Evolutionary conservation across 2,797 vertebrate species (phyloP).

Genomic region (Sebastes itinus): DNA sequence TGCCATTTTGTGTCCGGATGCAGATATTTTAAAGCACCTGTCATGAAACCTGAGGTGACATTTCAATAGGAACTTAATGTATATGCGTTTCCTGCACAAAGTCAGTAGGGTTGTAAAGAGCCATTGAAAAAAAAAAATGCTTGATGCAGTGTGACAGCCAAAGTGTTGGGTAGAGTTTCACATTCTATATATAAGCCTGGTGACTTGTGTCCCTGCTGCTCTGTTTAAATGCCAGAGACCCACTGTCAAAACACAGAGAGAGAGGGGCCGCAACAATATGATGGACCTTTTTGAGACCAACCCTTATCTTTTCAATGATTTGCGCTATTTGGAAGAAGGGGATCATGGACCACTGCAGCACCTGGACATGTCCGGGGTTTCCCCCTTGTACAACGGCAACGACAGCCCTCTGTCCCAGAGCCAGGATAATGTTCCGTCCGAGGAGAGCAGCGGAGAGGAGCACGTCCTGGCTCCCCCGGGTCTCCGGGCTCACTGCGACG

Average conservation of each 20-base stretch:
- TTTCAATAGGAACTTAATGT: conserved; percentile 64
- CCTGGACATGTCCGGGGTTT: conserved; percentile 91
- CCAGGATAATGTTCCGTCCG: conserved; percentile 87
- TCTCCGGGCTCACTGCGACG: conserved; percentile 91
- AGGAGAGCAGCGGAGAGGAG: conserved; percentile 95
- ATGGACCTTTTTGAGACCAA: conserved; percentile 99
- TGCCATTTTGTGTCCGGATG: conserved; percentile 35
- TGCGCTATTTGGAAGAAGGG: conserved; percentile 89
- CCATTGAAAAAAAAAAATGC: conserved; percentile 65
- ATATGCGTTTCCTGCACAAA: conserved; percentile 72
- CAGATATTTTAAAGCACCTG: conserved; percentile 53
- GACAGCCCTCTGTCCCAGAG: conserved; percentile 90
- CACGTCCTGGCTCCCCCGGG: conserved; percentile 93
- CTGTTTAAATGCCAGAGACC: conserved; percentile 96
- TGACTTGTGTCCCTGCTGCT: conserved; percentile 91
- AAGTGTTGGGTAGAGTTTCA: conserved; percentile 96
- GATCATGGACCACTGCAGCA: conserved; percentile 92
- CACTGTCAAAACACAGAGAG: conserved; percentile 84
- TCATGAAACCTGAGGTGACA: conserved; percentile 54
- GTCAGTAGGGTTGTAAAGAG: conserved; percentile 76
- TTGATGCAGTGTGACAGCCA: conserved; percentile 90
- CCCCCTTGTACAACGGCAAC: conserved; percentile 89
- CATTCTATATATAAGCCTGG: conserved; percentile 95
- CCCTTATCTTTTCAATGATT: conserved; percentile 92
- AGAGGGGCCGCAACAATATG: conserved; percentile 88